Conservation (phyloP, 2,797 vertebrate species). For the Lepus townsendii region DNA sequence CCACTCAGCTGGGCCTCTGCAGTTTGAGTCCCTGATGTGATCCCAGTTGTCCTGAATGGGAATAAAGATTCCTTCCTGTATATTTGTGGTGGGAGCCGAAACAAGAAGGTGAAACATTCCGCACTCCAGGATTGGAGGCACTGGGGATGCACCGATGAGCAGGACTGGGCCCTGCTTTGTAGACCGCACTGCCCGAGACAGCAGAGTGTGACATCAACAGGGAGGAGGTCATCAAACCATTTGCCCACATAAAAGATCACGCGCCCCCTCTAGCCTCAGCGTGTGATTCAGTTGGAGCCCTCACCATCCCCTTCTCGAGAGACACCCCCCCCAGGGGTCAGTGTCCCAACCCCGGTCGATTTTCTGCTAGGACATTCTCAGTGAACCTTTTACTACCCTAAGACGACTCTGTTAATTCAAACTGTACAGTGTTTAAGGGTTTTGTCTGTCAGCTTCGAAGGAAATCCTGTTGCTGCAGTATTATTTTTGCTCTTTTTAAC, state of each 20-base stretch:
- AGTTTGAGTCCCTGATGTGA: not conserved
- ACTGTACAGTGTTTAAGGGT: not conserved
- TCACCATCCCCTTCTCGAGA: not conserved
- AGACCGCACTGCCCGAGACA: not conserved
- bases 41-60: not conserved
- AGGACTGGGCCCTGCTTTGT: not conserved
- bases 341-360: rapidly evolving
- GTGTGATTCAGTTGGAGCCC: not conserved
- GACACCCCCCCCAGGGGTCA: not conserved
- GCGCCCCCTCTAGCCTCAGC: not conserved
- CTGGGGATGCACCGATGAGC: not conserved
- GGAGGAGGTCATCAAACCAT: rapidly evolving
- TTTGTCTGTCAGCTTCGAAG: not conserved
- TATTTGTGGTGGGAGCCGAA: not conserved
- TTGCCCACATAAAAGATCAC: not conserved
- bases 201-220: not conserved
- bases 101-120: not conserved
- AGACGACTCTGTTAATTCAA: not conserved
- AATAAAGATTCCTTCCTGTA: not conserved
- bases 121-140: not conserved
- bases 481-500: not conserved
- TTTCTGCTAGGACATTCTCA: not conserved
- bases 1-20: not conserved
- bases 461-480: not conserved
- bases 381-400: not conserved